Evolutionary conservation across 2,113 vertebrate species (phyloP).

Genomic region (Cavia aperea): DNA sequence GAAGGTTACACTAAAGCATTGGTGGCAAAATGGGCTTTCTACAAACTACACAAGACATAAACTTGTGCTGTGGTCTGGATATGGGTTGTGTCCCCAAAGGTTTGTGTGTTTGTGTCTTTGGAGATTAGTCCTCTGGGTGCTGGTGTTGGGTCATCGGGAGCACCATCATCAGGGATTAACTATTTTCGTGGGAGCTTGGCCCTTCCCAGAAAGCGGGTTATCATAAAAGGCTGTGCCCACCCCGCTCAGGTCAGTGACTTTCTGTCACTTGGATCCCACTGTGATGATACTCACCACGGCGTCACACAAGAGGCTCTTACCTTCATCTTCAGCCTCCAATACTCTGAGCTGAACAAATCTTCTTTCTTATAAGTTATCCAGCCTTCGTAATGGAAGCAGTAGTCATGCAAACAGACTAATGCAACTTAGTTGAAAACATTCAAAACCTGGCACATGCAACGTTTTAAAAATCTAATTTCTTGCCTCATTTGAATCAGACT

Average conservation of each 20-base stretch:
- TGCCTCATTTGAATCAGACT: slow-evolving; percentile 18
- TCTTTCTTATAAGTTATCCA: not conserved
- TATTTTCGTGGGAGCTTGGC: not conserved
- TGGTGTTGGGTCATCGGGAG: not conserved
- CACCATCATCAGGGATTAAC: not conserved
- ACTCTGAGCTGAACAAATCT: not conserved
- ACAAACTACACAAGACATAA: not conserved
- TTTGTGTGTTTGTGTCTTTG: not conserved
- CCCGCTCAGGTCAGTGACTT: not conserved
- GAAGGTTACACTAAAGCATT: not conserved
- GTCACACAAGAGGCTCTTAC: rapidly evolving
- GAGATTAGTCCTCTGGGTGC: not conserved
- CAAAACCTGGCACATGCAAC: not conserved
- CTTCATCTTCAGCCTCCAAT: not conserved
- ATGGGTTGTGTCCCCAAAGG: not conserved
- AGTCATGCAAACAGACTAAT: not conserved
- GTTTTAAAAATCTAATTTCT: not conserved
- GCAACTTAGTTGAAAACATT: not conserved
- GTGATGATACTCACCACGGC: too few species aligned
- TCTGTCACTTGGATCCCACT: not conserved
- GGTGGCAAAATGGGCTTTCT: not conserved
- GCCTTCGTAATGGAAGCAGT: not conserved
- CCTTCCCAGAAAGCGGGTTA: not conserved
- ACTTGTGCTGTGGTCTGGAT: not conserved
- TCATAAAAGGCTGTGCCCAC: not conserved